These are phyloP conservation scores for Etheostoma cragini DNA, from an alignment of 2,113 vertebrate species.

Conservation along the genomic window DNA sequence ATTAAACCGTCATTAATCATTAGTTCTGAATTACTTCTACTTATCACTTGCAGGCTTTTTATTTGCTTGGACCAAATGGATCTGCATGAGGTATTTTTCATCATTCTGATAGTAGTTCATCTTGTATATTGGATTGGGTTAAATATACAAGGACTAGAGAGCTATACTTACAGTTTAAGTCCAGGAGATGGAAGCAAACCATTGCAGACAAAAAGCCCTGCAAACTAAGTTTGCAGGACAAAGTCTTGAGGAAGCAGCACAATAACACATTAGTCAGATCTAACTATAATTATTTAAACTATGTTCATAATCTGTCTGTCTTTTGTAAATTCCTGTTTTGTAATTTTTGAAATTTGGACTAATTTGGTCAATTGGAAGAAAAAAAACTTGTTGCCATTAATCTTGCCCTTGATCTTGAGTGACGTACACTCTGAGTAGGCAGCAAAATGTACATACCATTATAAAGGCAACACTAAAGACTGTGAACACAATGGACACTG, in stretches of 20 bases:
- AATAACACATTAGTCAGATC: background rate
- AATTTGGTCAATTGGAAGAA: background rate
- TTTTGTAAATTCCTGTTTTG: background rate
- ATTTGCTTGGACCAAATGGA: background rate
- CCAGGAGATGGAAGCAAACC: conserved; percentile 60
- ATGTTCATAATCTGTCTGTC: background rate
- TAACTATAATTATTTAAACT: background rate
- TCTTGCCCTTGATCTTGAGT: background rate
- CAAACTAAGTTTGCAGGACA: background rate
- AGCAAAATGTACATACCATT: background rate
- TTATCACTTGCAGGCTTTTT: background rate
- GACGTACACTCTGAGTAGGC: background rate
- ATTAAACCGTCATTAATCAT: background rate
- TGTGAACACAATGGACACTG: background rate
- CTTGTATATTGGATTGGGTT: background rate
- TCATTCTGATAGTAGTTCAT: background rate
- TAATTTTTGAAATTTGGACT: background rate
- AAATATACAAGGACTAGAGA: background rate
- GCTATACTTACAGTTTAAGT: conserved; percentile 14
- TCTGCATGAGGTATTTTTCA: background rate
- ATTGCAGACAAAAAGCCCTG: background rate
- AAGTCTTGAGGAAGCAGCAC: background rate
- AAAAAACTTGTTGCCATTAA: background rate
- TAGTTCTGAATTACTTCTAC: background rate
- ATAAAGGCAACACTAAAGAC: background rate